Evolutionary conservation across 2,113 vertebrate genomes (phyloP), one percentile per base, ranked within the genome.

Genomic region (Antigone vipio): DNA sequence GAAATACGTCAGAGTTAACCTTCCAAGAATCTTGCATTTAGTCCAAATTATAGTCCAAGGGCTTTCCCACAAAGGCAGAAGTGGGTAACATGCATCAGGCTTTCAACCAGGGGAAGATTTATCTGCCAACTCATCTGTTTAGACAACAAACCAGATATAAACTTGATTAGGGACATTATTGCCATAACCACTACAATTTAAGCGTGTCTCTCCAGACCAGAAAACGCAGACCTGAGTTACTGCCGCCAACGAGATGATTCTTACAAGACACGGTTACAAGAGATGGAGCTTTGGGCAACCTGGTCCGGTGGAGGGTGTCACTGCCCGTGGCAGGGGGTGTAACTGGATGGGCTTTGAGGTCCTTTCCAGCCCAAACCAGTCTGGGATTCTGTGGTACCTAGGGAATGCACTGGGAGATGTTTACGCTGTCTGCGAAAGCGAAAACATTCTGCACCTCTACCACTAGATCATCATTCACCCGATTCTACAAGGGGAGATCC

Each of bases 221-320:
- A 49, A 40, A 23, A n/a, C 1, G 1, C n/a, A 7, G 5, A 18
- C 22, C 29, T 1, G 35, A 42, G 35, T 20, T 24, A 20, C 44
- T 4, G 62, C 34, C 3, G 5, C 5, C 8, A 3, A 3, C 0
- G 1, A 16, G 82, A 29, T 1, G 16, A 20, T 24, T 24, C 58
- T 22, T 18, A 19, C 7, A 9, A 34, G 62, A n/a, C 38, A 3
- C 2, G 22, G 55, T 50, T 40, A 35, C 21, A 22, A 8, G 35
- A 59, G 38, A 15, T 2, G 30, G 44, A 16, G 44, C 44, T 44
- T 16, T 44, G 44, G 44, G 44, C 44, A 44, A 44, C 44, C 44
- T 44, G 44, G 44, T 44, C 44, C 16, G 44, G 44, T 44, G 44
- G 44, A 16, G 44, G 44, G 44, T 44, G 44, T 44, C 44, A 12